Percentiles rank a stretch among this genome's conserved stretches.
phyloP scores from a whole-genome alignment of 2,888 invertebrate species.

The Stegophylla sp. region DNA sequence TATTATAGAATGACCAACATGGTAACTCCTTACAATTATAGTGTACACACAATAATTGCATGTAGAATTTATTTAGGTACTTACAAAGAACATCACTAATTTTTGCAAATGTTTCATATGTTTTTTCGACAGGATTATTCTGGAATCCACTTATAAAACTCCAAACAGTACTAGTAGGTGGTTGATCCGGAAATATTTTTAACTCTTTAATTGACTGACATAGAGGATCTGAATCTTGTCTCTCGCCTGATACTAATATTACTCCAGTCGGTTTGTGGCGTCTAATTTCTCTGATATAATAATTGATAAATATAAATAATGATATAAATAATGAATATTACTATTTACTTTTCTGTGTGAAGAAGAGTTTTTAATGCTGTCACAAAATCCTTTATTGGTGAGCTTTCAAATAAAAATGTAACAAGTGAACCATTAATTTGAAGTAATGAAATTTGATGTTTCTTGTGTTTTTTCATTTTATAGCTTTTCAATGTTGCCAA shows the following conservation, averaged over 20 bases:
- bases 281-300: slow-evolving; percentile 41
- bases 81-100: slow-evolving; percentile 78
- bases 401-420: slow-evolving; percentile 57
- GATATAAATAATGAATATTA: not conserved
- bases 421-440: slow-evolving; percentile 56
- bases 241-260: slow-evolving; percentile 58
- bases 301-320: not conserved
- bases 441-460: slow-evolving; percentile 58
- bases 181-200: slow-evolving; percentile 75
- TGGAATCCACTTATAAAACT: slow-evolving; percentile 70
- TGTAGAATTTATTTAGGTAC: slow-evolving; percentile 61
- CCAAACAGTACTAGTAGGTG: slow-evolving; percentile 73
- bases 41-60: no score
- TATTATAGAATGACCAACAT: no score
- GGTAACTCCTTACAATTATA: no score
- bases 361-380: slow-evolving; percentile 52
- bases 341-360: slow-evolving; percentile 50
- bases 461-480: slow-evolving; percentile 66
- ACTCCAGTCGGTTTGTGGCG: slow-evolving; percentile 53
- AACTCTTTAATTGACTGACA: slow-evolving; percentile 68
- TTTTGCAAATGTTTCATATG: slow-evolving; percentile 85
- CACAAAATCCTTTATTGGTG: slow-evolving; percentile 55
- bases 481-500: slow-evolving; percentile 74
- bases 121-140: slow-evolving; percentile 80
- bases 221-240: slow-evolving; percentile 59